Base-by-base conservation (phyloP, 2,888 invertebrate genomes). In the Scaptomyza polygonia region DNA sequence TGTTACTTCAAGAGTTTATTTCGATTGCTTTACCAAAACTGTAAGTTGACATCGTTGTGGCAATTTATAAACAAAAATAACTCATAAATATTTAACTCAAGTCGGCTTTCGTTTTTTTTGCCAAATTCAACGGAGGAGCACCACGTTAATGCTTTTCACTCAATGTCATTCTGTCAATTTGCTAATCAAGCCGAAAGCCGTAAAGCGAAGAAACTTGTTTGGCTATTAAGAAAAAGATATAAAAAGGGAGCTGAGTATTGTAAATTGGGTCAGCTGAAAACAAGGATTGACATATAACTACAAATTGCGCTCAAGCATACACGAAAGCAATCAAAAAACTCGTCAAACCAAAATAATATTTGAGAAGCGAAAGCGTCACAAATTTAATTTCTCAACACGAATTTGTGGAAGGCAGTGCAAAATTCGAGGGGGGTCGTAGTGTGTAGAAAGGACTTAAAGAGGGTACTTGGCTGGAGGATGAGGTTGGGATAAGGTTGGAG, bases 361-460 rank as follows among this genome's bases (percentile, higher is more conserved):
- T 82, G 76, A 78, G 82, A 79, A 82, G 79, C 83, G 76, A 78
- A 83, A 83, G 80, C 72, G 77, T 79, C 67, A 83, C 80, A 79
- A 79, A 79, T 79, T 72, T 79, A 57, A 79, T 83, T 77, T 77
- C 74, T 49, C 54, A 67, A 66, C 84, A 79, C 76, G 47, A 80
- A 83, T 72, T 79, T 79, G 62, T 73, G 62, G 51, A 64, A 71
- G 56, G 57, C 59, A 59, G 61, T 54, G 42, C 57, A 56, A 51
- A 51, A 47, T 55, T 43, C 30, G 5, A n/a, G 27, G 18, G 14
- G 5, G 12, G 21, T n/a, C 9, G 36, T 8, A 7, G 14, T 36
- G 36, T 14, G 30, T 18, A 14, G 8, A 3, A 14, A 34, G n/a
- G n/a, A 44, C 62, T 75, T 75, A 47, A 71, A 69, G 70, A n/a